Conservation (phyloP, 2,888 invertebrate genomes). For the Scrobipalpa atriplicella region DNA sequence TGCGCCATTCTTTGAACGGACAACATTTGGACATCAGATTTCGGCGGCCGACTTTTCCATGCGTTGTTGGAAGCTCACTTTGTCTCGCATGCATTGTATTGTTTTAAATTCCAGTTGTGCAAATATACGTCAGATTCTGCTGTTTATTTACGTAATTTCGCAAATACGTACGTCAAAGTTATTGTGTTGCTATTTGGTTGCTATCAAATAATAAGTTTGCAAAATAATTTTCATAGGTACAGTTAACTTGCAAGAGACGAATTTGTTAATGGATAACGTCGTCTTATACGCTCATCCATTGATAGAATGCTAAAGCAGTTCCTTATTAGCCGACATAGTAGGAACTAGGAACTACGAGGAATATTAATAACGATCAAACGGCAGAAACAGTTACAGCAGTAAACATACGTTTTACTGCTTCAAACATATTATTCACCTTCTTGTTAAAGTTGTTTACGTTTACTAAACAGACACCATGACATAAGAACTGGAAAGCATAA, state of each 20-base stretch:
- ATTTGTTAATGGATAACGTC: slow-evolving; percentile 8
- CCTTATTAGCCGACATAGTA: slow-evolving; percentile 55
- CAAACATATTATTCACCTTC: slow-evolving; percentile 10
- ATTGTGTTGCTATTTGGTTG: slow-evolving; percentile 6
- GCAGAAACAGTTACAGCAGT: slow-evolving; percentile 48
- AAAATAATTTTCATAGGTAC: not conserved
- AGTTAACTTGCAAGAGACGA: not conserved
- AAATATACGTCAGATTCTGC: slow-evolving; percentile 54
- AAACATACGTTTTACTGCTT: slow-evolving; percentile 2
- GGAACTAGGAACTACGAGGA: slow-evolving; percentile 36
- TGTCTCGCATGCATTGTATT: slow-evolving; percentile 35
- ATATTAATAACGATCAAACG: slow-evolving; percentile 48
- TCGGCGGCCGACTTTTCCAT: slow-evolving; percentile 50
- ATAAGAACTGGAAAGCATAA: slow-evolving; percentile 63
- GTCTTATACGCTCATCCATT: slow-evolving; percentile 44
- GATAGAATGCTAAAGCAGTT: slow-evolving; percentile 52
- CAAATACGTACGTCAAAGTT: slow-evolving; percentile 19
- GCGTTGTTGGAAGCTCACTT: slow-evolving; percentile 30
- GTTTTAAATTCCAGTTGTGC: slow-evolving; percentile 49
- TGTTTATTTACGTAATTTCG: slow-evolving; percentile 35
- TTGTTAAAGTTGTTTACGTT: slow-evolving; percentile 17
- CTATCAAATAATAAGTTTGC: not conserved
- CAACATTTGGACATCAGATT: slow-evolving; percentile 40
- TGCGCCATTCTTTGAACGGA: slow-evolving; percentile 42
- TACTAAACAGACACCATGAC: slow-evolving; percentile 48